These are phyloP conservation scores for Syngnathus acus DNA, from an alignment of 2,797 vertebrate genomes.

Conservation along the genomic window DNA sequence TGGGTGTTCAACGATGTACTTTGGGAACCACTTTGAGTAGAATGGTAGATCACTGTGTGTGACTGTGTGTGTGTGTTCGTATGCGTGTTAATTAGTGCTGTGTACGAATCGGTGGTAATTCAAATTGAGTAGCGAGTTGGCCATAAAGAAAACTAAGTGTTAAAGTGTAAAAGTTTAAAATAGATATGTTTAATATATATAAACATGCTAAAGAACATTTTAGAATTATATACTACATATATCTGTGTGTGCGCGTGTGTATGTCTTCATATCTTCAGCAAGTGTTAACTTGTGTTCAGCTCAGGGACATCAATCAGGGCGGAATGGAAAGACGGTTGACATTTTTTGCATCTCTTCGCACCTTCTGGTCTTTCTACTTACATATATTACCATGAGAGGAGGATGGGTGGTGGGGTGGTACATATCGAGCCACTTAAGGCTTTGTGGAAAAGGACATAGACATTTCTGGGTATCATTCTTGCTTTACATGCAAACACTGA, in stretches of 20 bases:
- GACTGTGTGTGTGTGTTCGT: too few relatives aligned
- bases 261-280: neutral
- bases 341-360: constrained; percentile 63
- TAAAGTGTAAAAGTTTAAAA: too few relatives aligned
- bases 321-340: constrained; percentile 45
- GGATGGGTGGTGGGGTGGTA: constrained; percentile 19
- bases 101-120: too few relatives aligned
- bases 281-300: constrained; percentile 28
- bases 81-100: too few relatives aligned
- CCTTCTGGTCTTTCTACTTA: constrained; percentile 44
- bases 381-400: constrained; percentile 41
- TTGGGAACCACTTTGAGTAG: neutral
- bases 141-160: too few relatives aligned
- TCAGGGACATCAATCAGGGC: constrained; percentile 14
- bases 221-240: too few relatives aligned
- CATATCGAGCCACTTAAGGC: constrained; percentile 39
- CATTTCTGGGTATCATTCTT: constrained; percentile 2
- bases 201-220: too few relatives aligned
- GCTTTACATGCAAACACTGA: constrained; percentile 29
- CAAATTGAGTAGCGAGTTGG: too few relatives aligned
- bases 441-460: constrained; percentile 44
- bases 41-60: neutral
- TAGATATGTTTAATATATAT: too few relatives aligned
- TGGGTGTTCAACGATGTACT: neutral
- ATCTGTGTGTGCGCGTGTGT: neutral